phyloP scores from a whole-genome alignment of 2,797 vertebrate species.

The Tokudaia muenninki region DNA sequence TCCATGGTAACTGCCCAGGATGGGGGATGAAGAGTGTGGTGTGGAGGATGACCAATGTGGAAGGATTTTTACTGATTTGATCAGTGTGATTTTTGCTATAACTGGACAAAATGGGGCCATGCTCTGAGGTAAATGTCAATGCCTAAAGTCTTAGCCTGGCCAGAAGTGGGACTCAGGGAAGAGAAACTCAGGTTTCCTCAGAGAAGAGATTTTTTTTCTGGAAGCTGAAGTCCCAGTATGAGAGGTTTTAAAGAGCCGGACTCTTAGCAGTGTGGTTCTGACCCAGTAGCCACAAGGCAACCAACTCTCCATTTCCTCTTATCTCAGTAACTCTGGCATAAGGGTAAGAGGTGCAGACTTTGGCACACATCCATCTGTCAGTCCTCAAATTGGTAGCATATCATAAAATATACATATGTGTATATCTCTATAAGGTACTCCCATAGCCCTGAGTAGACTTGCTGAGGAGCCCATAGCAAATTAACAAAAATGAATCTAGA shows the following conservation, averaged over 20 bases:
- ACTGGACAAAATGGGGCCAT: neutral
- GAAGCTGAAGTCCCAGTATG: neutral
- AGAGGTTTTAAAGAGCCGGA: neutral
- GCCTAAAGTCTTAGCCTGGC: neutral
- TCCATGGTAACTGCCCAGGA: neutral
- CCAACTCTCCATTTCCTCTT: neutral
- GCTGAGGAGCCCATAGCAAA: neutral
- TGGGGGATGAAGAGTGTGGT: neutral
- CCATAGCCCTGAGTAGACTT: neutral
- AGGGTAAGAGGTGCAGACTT: neutral
- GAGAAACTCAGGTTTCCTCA: neutral
- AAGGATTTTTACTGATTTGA: neutral
- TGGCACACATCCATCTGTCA: neutral
- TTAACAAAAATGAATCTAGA: neutral
- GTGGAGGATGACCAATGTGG: neutral
- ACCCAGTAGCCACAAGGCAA: accelerated
- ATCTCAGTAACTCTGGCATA: neutral
- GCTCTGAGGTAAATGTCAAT: neutral
- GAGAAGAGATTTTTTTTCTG: neutral
- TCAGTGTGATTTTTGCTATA: neutral
- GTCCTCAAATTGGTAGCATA: neutral
- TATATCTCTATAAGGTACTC: neutral
- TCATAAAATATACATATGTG: neutral
- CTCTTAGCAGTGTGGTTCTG: accelerated
- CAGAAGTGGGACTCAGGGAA: neutral